Evolutionary conservation across 2,113 vertebrate genomes (phyloP).

Genomic region (Sula dactylatra): DNA sequence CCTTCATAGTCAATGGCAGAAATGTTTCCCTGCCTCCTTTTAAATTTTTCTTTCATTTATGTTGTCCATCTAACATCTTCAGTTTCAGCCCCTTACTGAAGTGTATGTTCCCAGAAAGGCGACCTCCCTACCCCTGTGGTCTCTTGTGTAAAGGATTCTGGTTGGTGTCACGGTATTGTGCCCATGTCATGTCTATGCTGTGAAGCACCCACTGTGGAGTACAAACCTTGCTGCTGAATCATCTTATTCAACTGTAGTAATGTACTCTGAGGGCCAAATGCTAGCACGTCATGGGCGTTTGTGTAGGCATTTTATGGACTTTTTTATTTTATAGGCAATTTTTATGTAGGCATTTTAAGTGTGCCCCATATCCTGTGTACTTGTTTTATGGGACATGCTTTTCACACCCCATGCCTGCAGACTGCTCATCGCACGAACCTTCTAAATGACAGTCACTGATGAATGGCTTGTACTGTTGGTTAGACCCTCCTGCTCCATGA

Average conservation of each 20-base stretch:
- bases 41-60: neutral
- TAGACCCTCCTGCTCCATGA: neutral
- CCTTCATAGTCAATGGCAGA: neutral
- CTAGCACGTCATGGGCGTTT: fast-evolving
- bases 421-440: neutral
- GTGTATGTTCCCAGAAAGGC: neutral
- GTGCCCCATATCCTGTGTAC: neutral
- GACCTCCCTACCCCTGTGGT: fast-evolving
- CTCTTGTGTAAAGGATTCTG: neutral
- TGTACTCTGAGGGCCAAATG: neutral
- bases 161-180: neutral
- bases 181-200: neutral
- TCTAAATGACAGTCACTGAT: neutral
- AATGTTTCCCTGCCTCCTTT: neutral
- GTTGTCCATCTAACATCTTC: neutral
- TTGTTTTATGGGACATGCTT: neutral
- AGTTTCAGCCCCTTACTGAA: neutral
- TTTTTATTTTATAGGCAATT: too few relatives aligned
- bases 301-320: neutral
- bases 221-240: neutral
- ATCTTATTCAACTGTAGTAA: neutral
- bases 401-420: neutral
- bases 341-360: neutral
- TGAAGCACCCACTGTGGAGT: neutral
- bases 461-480: neutral